Percentiles rank a stretch among this genome's conserved stretches.
Conservation (phyloP, 2,888 invertebrate genomes). For the Cephus runcator region DNA sequence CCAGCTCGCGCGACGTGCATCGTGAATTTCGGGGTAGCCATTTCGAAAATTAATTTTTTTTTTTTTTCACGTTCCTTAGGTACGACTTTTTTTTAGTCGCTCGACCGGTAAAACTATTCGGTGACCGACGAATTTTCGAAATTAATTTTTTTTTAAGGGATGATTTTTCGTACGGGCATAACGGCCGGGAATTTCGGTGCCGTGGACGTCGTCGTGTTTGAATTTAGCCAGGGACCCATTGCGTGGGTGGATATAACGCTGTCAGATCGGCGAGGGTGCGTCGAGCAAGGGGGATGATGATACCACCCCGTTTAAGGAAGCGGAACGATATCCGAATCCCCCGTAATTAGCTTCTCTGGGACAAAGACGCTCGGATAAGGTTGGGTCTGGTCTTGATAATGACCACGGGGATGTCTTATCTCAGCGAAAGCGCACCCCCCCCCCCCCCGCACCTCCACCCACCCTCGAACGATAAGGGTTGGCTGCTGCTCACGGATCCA, state of each 20-base stretch:
- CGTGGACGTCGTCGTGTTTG: neutral
- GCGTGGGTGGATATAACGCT: neutral
- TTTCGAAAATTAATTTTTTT: neutral
- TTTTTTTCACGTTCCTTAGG: rapidly evolving
- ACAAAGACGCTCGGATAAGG: conserved; percentile 15
- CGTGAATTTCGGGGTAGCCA: neutral
- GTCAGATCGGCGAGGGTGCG: neutral
- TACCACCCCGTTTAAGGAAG: conserved; percentile 12
- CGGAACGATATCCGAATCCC: conserved; percentile 24
- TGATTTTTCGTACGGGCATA: neutral
- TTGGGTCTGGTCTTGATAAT: conserved; percentile 32
- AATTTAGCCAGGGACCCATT: neutral
- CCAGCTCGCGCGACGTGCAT: neutral
- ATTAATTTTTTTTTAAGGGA: neutral
- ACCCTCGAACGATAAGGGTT: conserved; percentile 28
- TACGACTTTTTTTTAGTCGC: neutral
- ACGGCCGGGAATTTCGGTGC: neutral
- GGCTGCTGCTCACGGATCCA: neutral
- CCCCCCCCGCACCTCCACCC: conserved; percentile 1
- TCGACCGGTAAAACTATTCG: rapidly evolving
- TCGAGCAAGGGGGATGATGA: neutral
- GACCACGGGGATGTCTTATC: conserved; percentile 37
- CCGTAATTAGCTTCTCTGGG: conserved; percentile 33
- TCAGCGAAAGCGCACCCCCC: conserved; percentile 19
- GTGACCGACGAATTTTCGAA: neutral